Base-by-base conservation (phyloP, 2,113 vertebrate species). In the Otis tarda region DNA sequence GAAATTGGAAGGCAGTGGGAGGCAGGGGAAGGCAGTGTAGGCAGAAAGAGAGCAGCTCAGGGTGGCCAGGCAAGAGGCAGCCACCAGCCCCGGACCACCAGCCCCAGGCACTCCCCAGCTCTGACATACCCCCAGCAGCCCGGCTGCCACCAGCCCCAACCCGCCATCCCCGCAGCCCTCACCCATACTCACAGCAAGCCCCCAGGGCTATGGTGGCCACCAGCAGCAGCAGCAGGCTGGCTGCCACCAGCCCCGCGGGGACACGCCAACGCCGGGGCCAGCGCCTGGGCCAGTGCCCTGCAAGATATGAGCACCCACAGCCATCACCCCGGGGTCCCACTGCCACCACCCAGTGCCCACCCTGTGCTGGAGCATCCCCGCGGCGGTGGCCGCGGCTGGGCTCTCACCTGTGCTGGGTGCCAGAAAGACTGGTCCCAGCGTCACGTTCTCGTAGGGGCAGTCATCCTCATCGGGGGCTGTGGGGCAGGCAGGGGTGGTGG, bases 401-500 rank as follows among this genome's bases (percentile, higher is more conserved):
- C 7, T 53, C 63, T 79, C 39, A 63, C 33, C 91, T 83, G 86
- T 49, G n/a, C 71, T 80, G 52, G 87, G 47, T 4, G 1, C 73
- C 1, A 4, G 4, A 1, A 80, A 41, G 22, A 23, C 30, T 1
- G 22, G 25, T 13, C 50, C 55, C 28, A 33, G 56, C 2, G 31
- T 7, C 59, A 73, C 18, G 17, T 87, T 87, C 73, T 87, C 64
- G 4, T 87, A 87, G 73, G 73, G 73, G 45, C 74, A 69, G 35
- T 87, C 84, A 0, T 68, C 57, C 47, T 70, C 87, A 4, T 60
- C 33, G 2, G 13, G n/a, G 57, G 27, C 37, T 37, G 47, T 1
- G 10, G 70, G 37, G 27, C 35, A 41, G 37, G n/a, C 1, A 0
- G 69, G 17, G 49, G 16, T 2, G 0, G 78, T 6, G 23, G 10